phyloP scores from a whole-genome alignment of 1,140 invertebrate species.

The Heliothis subflexa region DNA sequence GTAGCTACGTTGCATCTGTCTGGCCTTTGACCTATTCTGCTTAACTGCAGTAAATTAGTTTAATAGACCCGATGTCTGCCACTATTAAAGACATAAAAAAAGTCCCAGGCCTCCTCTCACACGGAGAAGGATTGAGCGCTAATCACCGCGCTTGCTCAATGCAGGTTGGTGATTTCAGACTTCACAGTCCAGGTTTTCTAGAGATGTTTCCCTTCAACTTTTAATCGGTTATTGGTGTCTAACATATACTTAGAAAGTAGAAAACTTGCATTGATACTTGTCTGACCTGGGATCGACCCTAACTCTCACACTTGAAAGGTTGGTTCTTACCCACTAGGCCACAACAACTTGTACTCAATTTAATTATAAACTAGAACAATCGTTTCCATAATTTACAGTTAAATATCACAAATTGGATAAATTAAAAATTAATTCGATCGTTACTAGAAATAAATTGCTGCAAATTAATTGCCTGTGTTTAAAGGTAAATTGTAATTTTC shows the following conservation, averaged over 20 bases:
- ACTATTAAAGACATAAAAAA: neutral
- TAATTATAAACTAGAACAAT: slow-evolving; percentile 13
- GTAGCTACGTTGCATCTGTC: slow-evolving; percentile 21
- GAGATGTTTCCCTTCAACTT: too few relatives aligned
- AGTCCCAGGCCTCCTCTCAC: too few relatives aligned
- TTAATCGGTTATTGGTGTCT: too few relatives aligned
- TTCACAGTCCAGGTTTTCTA: too few relatives aligned
- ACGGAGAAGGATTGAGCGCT: too few relatives aligned
- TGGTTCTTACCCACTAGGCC: too few relatives aligned
- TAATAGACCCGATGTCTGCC: slow-evolving; percentile 2
- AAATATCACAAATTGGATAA: neutral
- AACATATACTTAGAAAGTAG: too few relatives aligned
- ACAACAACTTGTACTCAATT: slow-evolving; percentile 14
- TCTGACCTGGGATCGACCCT: too few relatives aligned
- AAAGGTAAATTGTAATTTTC: neutral
- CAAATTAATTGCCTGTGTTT: neutral
- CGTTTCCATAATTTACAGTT: neutral
- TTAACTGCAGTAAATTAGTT: slow-evolving; percentile 32
- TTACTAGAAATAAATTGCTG: neutral
- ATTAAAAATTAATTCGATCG: neutral
- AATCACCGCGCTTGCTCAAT: too few relatives aligned
- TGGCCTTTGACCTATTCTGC: slow-evolving; percentile 12
- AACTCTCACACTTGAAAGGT: too few relatives aligned
- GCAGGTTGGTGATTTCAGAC: too few relatives aligned
- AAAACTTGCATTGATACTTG: too few relatives aligned